Conservation (phyloP, 2,113 vertebrate genomes). For the Turnix velox region DNA sequence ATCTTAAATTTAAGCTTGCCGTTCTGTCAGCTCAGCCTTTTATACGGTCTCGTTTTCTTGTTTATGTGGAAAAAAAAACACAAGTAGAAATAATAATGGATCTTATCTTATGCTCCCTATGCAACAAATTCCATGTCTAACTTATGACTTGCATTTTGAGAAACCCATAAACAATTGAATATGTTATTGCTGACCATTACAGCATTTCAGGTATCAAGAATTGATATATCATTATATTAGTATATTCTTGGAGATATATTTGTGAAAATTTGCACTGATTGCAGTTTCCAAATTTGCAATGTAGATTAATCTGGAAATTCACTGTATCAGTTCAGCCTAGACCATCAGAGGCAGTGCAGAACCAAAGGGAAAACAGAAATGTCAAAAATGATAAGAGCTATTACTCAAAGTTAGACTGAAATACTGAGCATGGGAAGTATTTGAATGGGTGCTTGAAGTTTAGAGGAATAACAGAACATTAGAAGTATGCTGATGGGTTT, state of each 20-base stretch:
- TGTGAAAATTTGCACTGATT: background rate
- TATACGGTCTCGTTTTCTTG: background rate
- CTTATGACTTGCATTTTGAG: background rate
- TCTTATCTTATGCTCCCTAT: background rate
- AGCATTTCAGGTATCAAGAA: background rate
- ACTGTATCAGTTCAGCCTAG: background rate
- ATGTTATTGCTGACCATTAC: background rate
- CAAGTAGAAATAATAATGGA: background rate
- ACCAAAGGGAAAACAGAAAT: background rate
- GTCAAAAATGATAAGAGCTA: background rate
- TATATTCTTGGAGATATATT: background rate
- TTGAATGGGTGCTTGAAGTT: background rate
- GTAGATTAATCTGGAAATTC: background rate
- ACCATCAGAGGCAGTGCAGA: background rate
- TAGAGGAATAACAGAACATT: background rate
- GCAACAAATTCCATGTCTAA: background rate
- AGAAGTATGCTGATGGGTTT: background rate
- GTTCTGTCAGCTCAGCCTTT: background rate
- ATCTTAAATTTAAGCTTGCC: conserved; percentile 17
- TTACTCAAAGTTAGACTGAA: background rate
- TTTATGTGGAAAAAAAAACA: background rate
- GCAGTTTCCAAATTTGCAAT: background rate
- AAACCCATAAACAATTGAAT: background rate
- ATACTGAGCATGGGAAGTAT: background rate
- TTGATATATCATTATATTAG: background rate